phyloP scores from a whole-genome alignment of 2,888 invertebrate species.

The Archips crataeganus region DNA sequence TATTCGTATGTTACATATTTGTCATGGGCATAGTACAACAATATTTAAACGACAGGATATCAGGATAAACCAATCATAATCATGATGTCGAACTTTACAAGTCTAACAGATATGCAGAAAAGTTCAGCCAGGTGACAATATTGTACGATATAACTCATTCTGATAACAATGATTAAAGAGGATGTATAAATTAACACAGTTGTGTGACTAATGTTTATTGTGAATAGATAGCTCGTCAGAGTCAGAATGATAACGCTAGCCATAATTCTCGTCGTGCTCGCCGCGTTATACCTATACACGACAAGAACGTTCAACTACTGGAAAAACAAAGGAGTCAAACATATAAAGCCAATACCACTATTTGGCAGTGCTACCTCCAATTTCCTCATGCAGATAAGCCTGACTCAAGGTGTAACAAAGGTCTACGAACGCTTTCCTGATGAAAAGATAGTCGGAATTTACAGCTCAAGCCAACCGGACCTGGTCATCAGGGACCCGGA shows the following conservation, averaged over 20 bases:
- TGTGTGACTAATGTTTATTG: neutral
- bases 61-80: neutral
- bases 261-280: constrained; percentile 44
- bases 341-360: constrained; percentile 58
- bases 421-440: constrained; percentile 63
- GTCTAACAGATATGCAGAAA: neutral
- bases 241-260: constrained; percentile 25
- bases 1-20: too few species aligned
- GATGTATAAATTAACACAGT: neutral
- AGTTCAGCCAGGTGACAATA: neutral
- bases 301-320: constrained; percentile 63
- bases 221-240: neutral
- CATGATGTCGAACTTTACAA: neutral
- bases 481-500: constrained; percentile 64
- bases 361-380: constrained; percentile 56
- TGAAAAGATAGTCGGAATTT: constrained; percentile 64
- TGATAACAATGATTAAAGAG: neutral
- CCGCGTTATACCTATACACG: constrained; percentile 58
- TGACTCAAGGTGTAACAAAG: constrained; percentile 57
- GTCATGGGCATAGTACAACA: neutral
- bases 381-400: constrained; percentile 54
- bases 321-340: constrained; percentile 59
- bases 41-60: neutral
- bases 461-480: constrained; percentile 55
- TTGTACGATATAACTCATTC: neutral